Evolutionary conservation across 1,140 invertebrate species (phyloP).

Genomic region (Kradibia gibbosae): DNA sequence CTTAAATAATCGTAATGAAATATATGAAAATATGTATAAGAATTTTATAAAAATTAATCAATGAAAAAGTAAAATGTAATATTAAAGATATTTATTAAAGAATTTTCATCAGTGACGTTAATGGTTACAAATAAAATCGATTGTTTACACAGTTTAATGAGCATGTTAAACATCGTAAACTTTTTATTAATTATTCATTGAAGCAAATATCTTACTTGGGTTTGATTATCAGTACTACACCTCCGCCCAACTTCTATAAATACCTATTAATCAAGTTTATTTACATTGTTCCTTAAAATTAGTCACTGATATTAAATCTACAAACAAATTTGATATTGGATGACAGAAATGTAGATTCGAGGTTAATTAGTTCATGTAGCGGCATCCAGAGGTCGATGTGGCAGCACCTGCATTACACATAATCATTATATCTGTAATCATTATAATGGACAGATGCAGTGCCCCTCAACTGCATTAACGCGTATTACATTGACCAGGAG

Average conservation of each 20-base stretch:
- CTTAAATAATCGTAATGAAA: neutral
- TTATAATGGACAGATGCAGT: neutral
- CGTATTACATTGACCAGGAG: neutral
- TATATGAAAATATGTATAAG: neutral
- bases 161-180: neutral
- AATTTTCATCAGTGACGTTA: neutral
- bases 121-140: slow-evolving; percentile 1
- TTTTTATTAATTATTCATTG: neutral
- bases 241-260: slow-evolving; percentile 6
- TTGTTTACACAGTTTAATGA: neutral
- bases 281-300: slow-evolving; percentile 32
- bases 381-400: neutral
- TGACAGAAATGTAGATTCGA: slow-evolving; percentile 1
- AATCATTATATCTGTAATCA: neutral
- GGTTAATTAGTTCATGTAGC: slow-evolving; percentile 16
- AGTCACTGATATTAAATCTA: slow-evolving; percentile 13
- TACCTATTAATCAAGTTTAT: neutral
- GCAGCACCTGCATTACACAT: neutral
- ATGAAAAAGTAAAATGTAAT: neutral
- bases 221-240: slow-evolving; percentile 1
- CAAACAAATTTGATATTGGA: slow-evolving; percentile 7
- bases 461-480: too few species aligned
- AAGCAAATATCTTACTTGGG: slow-evolving; percentile 4
- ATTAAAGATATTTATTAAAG: neutral
- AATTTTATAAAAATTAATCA: neutral